Conservation (phyloP, 1,140 invertebrate genomes). For the Ganaspis sp. region DNA sequence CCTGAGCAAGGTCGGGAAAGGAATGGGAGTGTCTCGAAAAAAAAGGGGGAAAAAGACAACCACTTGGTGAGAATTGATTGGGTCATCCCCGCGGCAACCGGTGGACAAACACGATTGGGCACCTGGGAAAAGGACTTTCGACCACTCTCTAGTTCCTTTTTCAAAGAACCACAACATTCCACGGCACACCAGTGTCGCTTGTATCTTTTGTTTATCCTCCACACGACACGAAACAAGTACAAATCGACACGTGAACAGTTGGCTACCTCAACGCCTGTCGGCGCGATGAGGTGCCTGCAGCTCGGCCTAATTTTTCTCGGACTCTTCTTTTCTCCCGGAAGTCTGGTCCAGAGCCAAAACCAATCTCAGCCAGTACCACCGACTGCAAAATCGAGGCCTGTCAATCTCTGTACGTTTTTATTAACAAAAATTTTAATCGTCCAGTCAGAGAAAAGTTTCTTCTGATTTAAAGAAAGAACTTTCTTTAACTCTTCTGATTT, state of each 20-base stretch:
- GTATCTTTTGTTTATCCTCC: neutral
- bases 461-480: too few relatives aligned
- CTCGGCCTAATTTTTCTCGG: neutral
- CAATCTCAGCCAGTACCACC: neutral
- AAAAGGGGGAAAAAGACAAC: slow-evolving; percentile 25
- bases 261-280: slow-evolving; percentile 16
- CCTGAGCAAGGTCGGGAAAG: slow-evolving; percentile 1
- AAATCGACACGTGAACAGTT: slow-evolving; percentile 13
- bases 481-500: too few relatives aligned
- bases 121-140: neutral
- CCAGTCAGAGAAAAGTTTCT: too few relatives aligned
- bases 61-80: slow-evolving; percentile 61
- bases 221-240: neutral
- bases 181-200: neutral
- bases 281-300: neutral
- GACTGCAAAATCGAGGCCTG: slow-evolving; percentile 48
- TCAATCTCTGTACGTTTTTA: slow-evolving; percentile 65
- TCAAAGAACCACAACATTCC: neutral
- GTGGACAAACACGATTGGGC: slow-evolving; percentile 70
- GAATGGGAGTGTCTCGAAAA: neutral
- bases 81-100: slow-evolving; percentile 74
- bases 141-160: neutral
- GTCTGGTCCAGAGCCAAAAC: neutral
- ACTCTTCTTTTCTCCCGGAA: neutral
- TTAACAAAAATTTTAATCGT: neutral